A percentile compares a stretch with the other conserved stretches of the same genome.
These are phyloP conservation scores for Gopherus flavomarginatus DNA, from an alignment of 2,113 vertebrate species.

Conservation along the genomic window DNA sequence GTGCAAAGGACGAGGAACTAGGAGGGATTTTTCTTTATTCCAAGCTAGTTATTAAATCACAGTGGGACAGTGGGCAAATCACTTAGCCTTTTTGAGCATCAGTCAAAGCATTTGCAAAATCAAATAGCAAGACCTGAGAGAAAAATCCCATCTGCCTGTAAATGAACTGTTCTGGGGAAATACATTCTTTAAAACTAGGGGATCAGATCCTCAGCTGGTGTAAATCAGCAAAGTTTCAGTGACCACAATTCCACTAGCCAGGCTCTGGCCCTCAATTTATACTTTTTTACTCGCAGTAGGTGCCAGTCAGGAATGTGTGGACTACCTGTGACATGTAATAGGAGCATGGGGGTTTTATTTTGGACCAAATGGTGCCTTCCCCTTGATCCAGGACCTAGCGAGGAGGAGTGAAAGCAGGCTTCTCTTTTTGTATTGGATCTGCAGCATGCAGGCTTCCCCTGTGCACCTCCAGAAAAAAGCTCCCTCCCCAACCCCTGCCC, in stretches of 20 bases:
- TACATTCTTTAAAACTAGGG: rapidly evolving
- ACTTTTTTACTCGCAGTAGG: background rate
- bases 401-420: rapidly evolving
- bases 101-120: rapidly evolving
- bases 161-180: background rate
- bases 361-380: rapidly evolving
- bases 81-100: rapidly evolving
- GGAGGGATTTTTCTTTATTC: background rate
- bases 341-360: rapidly evolving
- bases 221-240: rapidly evolving
- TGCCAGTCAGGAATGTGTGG: background rate
- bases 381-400: background rate
- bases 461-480: background rate
- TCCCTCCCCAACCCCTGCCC: rapidly evolving
- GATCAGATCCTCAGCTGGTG: rapidly evolving
- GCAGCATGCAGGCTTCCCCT: background rate
- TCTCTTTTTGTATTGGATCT: background rate
- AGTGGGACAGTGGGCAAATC: background rate
- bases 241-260: rapidly evolving
- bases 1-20: rapidly evolving
- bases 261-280: background rate
- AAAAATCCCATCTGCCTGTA: background rate
- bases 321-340: background rate
- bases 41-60: background rate
- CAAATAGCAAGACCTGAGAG: rapidly evolving